Evolutionary conservation across 2,797 vertebrate species (phyloP), one percentile per base, ranked within the genome.

Genomic region (Centropyge bicolor): DNA sequence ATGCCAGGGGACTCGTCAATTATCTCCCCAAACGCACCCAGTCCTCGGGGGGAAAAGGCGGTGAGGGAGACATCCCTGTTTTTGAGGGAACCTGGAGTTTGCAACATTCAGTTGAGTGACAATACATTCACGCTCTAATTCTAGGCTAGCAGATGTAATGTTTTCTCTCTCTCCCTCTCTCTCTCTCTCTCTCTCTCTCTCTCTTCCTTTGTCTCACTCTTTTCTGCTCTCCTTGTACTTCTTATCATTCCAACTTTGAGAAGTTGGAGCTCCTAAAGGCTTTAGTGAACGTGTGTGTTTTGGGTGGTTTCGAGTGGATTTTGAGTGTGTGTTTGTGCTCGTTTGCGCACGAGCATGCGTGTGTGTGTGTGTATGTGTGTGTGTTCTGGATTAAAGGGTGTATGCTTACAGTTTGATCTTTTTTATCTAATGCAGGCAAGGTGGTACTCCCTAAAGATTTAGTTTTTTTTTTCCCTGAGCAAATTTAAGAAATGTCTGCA

Each of bases 1-100:
- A 93, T 93, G 93, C 93, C 94, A 93, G 86, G 94, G 94, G 94
- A 95, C 94, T 95, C 93, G 93, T 95, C 94, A 95, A 95, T 95
- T 96, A 95, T 95, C 94, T 95, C 93, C 94, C 93, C 94, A 93
- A 94, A 95, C 86, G 91, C 90, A 93, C 88, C 92, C 87, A 91
- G 94, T 95, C 93, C 94, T 94, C 89, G 43, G 92, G 94, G 94
- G 92, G 90, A 86, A 91, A 89, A 86, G 89, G 90, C 88, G 86
- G 82, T 85, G 91, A 94, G 90, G 89, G 89, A 94, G 94, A 92
- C 94, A 89, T 94, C 93, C 93, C 94, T 95, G 94, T 95, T 95
- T 95, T 95, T 94, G 91, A 95, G 93, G 90, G 91, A 95, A 95
- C 92, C 93, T 93, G 90, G 91, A 94, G 92, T 94, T 93, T 94